Evolutionary conservation across 2,797 vertebrate species (phyloP).

Genomic region (Artibeus lituratus): DNA sequence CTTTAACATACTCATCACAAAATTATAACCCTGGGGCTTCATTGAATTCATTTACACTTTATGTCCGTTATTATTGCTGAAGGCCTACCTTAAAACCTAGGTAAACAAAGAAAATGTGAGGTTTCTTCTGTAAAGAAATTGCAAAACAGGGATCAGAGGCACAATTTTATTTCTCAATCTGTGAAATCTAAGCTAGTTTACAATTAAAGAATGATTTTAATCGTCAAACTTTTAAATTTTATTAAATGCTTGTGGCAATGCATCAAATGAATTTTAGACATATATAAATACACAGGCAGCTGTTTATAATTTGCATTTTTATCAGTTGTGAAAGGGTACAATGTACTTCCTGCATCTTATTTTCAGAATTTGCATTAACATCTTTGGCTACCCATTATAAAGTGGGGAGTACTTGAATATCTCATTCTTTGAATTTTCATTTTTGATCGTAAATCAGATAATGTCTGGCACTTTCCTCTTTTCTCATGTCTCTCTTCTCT

Average conservation of each 20-base stretch:
- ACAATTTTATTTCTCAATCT: conserved; percentile 18
- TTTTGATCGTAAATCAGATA: conserved; percentile 75
- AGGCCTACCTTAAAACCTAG: neutral
- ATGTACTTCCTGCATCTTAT: conserved; percentile 63
- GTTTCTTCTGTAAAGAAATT: conserved; percentile 27
- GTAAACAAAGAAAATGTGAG: conserved; percentile 31
- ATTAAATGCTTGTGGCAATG: conserved; percentile 68
- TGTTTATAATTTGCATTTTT: conserved; percentile 73
- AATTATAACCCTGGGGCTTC: neutral
- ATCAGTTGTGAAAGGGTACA: conserved; percentile 66
- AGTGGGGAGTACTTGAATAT: conserved; percentile 67
- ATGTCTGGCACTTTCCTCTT: conserved; percentile 56
- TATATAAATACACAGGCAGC: conserved; percentile 68
- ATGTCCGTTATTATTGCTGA: conserved; percentile 29
- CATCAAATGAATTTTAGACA: conserved; percentile 64
- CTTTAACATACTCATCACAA: conserved; percentile 40
- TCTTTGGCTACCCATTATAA: conserved; percentile 55
- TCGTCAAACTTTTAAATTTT: conserved; percentile 66
- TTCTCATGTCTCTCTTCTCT: conserved; percentile 62
- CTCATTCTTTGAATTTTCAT: conserved; percentile 70
- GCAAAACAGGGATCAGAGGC: conserved; percentile 25
- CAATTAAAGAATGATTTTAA: conserved; percentile 67
- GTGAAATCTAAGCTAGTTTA: conserved; percentile 24
- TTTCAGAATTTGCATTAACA: conserved; percentile 68
- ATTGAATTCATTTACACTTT: conserved; percentile 44